These are phyloP conservation scores for Drosophila quadrilineata DNA, from an alignment of 1,140 invertebrate genomes.

Conservation along the genomic window DNA sequence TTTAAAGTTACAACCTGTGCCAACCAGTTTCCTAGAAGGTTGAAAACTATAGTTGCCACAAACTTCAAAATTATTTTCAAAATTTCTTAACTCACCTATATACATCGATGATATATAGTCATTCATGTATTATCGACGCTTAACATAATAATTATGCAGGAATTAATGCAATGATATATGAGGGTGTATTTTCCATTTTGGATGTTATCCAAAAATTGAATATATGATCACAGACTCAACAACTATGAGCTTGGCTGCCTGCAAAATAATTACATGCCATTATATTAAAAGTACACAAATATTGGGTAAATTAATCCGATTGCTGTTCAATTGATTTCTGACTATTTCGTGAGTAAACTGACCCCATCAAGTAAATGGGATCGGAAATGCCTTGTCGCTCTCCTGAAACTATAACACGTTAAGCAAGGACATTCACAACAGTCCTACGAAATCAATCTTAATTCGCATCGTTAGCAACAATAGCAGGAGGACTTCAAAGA, in stretches of 20 bases:
- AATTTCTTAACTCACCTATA: slow-evolving; percentile 15
- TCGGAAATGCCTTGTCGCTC: too few relatives aligned
- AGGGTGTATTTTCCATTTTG: slow-evolving; percentile 1
- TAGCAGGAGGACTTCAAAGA: neutral
- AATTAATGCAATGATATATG: neutral
- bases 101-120: slow-evolving; percentile 19
- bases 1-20: neutral
- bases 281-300: neutral
- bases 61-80: too few relatives aligned
- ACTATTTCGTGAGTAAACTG: too few relatives aligned
- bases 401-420: too few relatives aligned
- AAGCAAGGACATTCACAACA: too few relatives aligned
- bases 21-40: slow-evolving; percentile 12
- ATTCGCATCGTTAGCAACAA: neutral
- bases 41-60: too few relatives aligned
- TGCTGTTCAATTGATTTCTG: neutral
- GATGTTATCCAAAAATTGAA: slow-evolving; percentile 6
- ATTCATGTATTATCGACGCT: neutral
- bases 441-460: too few relatives aligned
- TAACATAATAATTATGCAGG: slow-evolving; percentile 4
- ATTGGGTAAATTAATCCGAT: neutral
- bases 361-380: too few relatives aligned
- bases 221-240: slow-evolving; percentile 27
- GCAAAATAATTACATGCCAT: neutral
- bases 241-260: slow-evolving; percentile 11